Evolutionary conservation across 2,797 vertebrate genomes (phyloP).

Genomic region (Oryzias dopingdopingensis): DNA sequence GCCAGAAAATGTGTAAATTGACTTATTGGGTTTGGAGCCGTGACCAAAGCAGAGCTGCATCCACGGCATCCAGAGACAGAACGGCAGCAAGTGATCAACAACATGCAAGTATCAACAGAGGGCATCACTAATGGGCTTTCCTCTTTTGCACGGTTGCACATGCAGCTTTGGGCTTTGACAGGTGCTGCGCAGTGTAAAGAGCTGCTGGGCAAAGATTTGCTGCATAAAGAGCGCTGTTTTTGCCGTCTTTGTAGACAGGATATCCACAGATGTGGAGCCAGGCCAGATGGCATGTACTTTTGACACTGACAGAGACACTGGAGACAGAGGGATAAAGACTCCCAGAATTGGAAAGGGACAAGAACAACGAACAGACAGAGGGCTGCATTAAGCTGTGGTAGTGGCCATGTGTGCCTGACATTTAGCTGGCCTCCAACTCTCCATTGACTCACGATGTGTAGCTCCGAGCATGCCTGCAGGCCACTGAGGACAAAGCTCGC

Average conservation of each 20-base stretch:
- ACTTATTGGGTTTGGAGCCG: background rate
- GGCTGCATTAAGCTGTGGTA: constrained; percentile 80
- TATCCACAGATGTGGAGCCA: constrained; percentile 76
- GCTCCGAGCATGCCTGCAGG: constrained; percentile 85
- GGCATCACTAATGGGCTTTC: constrained; percentile 56
- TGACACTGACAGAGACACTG: constrained; percentile 70
- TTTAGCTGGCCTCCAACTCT: constrained; percentile 78
- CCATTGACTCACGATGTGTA: constrained; percentile 77
- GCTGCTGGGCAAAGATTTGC: constrained; percentile 45
- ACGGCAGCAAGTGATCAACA: constrained; percentile 42
- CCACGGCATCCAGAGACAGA: constrained; percentile 47
- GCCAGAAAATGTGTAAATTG: no score
- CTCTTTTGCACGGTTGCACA: constrained; percentile 55
- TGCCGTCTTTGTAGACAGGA: constrained; percentile 72
- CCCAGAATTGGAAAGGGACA: constrained; percentile 55
- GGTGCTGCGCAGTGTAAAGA: constrained; percentile 67
- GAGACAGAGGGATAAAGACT: constrained; percentile 72
- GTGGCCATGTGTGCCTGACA: constrained; percentile 78
- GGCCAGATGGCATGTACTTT: constrained; percentile 72
- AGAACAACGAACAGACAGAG: constrained; percentile 75
- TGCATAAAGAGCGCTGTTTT: constrained; percentile 67
- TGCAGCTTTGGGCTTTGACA: constrained; percentile 69
- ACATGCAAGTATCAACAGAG: constrained; percentile 48
- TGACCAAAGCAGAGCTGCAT: constrained; percentile 34
- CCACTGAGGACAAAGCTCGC: constrained; percentile 83